Base-by-base conservation (phyloP, 2,888 invertebrate genomes). In the Synanthedon andrenaeformis region DNA sequence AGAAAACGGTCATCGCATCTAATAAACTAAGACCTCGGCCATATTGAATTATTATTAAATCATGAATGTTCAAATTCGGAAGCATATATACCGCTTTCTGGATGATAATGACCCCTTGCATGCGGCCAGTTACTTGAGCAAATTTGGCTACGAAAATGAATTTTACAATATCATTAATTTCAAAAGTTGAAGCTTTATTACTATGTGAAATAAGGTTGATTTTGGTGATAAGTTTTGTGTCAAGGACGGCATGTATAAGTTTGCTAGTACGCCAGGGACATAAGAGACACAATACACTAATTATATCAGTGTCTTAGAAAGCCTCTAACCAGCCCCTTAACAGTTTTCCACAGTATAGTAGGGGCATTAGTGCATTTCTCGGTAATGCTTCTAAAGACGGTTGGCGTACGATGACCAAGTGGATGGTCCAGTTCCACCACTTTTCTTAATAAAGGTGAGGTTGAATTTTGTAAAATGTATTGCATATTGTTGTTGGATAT, bases 321-420 rank as follows among this genome's bases (percentile, higher is more conserved):
- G 85, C 85, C 81, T 64, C 83, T 79, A 83, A 83, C 83, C 83
- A 82, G 74, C 85, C 86, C 86, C 87, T 86, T 86, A 86, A 85
- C 86, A 85, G 84, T 86, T 87, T 87, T 86, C 81, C 83, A 74
- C 70, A 67, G 82, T 80, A 82, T 82, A 70, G 82, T 61, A 76
- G 75, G 71, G 72, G 86, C 84, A 83, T 87, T 87, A 87, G 84
- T 82, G 85, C 84, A 86, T 85, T 86, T 84, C 78, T 63, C 79
- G 69, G 80, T 86, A 87, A 86, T 86, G 82, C 85, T 74, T 72
- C 80, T 78, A 83, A 85, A 84, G 83, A 82, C 79, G 80, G 75
- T 76, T 72, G 78, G 70, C 71, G 70, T 72, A 73, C 78, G 82
- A 79, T 84, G 85, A 83, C 85, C 84, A 74, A 73, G 65, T 62